These are phyloP conservation scores for Tortrix viridana DNA, from an alignment of 2,888 invertebrate genomes.

Conservation along the genomic window DNA sequence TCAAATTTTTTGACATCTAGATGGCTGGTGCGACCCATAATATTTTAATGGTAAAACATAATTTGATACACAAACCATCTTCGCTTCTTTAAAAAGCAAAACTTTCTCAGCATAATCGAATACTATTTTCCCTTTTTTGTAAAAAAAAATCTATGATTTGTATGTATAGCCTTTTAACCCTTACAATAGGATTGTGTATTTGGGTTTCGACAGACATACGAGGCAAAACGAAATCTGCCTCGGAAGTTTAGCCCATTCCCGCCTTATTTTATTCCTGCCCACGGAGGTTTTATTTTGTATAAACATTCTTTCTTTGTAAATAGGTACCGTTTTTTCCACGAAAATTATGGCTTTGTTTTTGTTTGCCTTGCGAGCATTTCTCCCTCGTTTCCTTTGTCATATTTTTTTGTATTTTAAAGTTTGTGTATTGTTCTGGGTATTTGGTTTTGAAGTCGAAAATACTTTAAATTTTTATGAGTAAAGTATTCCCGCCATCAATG, in stretches of 20 bases:
- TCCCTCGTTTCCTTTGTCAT: constrained; percentile 43
- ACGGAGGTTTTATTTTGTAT: constrained; percentile 28
- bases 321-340: constrained; percentile 47
- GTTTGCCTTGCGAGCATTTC: constrained; percentile 45
- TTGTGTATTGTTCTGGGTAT: constrained; percentile 7
- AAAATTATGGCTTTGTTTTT: constrained; percentile 70
- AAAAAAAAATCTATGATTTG: neutral
- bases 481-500: no score
- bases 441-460: no score
- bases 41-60: no score
- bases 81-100: neutral
- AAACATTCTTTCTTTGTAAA: constrained; percentile 46
- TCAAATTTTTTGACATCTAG: no score
- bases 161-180: constrained; percentile 1
- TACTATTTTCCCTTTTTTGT: neutral
- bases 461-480: no score
- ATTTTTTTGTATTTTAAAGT: constrained; percentile 37
- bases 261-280: constrained; percentile 13
- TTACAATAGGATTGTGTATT: constrained; percentile 23
- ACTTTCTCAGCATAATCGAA: no score
- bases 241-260: constrained; percentile 22
- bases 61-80: no score
- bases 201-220: constrained; percentile 30
- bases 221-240: constrained; percentile 26
- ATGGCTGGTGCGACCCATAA: no score